Conservation (phyloP, 2,797 vertebrate species). For the Setipinna tenuifilis region DNA sequence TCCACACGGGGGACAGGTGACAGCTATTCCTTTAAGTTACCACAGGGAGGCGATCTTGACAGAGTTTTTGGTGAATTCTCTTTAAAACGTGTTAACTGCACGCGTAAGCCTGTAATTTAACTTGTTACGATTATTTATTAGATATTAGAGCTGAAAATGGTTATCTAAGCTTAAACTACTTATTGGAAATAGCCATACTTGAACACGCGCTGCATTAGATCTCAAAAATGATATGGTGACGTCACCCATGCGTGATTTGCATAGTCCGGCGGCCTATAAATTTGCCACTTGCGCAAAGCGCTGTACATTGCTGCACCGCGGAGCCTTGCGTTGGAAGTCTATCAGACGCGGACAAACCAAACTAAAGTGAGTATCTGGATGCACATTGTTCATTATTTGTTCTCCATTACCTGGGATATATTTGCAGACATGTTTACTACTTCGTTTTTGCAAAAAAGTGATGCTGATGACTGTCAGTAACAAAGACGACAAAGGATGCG, state of each 20-base stretch:
- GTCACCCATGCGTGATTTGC: conserved; percentile 73
- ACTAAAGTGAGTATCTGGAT: conserved; percentile 63
- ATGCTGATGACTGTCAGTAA: neutral
- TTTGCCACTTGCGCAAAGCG: conserved; percentile 64
- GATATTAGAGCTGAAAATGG: neutral
- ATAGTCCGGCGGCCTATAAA: conserved; percentile 71
- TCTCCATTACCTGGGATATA: neutral
- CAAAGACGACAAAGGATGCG: conserved; percentile 2
- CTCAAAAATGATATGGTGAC: conserved; percentile 56
- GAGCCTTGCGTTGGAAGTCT: conserved; percentile 51
- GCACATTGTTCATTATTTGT: neutral
- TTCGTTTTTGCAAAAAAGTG: neutral
- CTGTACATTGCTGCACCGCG: conserved; percentile 69
- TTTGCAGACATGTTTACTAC: neutral
- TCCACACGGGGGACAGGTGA: neutral
- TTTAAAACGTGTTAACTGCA: neutral
- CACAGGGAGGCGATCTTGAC: conserved; percentile 5
- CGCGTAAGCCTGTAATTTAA: too few relatives aligned
- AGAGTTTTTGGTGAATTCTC: neutral
- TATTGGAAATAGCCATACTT: neutral
- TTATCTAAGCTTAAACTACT: neutral
- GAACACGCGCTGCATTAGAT: neutral
- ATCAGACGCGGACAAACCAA: conserved; percentile 50
- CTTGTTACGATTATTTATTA: neutral
- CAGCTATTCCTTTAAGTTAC: neutral